Evolutionary conservation across 2,797 vertebrate genomes (phyloP).

Genomic region (Premnoplex brunnescens): DNA sequence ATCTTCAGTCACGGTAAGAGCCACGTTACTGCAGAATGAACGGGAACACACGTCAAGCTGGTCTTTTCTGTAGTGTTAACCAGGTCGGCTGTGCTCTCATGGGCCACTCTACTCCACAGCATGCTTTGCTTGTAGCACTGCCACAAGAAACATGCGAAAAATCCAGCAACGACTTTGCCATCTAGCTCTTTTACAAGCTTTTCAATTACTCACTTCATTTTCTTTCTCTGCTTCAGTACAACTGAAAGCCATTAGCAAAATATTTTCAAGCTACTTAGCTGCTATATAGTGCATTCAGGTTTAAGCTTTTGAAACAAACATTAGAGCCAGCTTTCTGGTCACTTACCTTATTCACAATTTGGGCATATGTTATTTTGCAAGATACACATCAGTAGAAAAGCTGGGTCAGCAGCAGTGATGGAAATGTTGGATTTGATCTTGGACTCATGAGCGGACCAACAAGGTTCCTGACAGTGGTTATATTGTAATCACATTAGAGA

Average conservation of each 20-base stretch:
- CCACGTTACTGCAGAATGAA: fast-evolving
- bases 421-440: background rate
- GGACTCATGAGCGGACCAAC: background rate
- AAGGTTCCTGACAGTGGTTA: background rate
- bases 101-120: background rate
- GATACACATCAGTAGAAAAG: background rate
- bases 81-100: background rate
- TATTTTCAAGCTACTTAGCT: background rate
- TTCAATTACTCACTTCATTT: background rate
- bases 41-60: background rate
- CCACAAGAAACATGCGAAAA: background rate
- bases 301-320: background rate
- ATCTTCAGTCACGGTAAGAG: background rate
- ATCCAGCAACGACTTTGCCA: background rate
- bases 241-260: background rate
- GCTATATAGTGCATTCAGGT: background rate
- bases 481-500: background rate
- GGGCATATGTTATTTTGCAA: background rate
- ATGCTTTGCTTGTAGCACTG: background rate
- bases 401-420: background rate
- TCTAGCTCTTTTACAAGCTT: background rate
- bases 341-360: background rate
- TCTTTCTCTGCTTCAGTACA: background rate
- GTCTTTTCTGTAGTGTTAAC: background rate
- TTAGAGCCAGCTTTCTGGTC: background rate